Evolutionary conservation across 2,888 invertebrate genomes (phyloP).

Genomic region (Zootermopsis nevadensis): DNA sequence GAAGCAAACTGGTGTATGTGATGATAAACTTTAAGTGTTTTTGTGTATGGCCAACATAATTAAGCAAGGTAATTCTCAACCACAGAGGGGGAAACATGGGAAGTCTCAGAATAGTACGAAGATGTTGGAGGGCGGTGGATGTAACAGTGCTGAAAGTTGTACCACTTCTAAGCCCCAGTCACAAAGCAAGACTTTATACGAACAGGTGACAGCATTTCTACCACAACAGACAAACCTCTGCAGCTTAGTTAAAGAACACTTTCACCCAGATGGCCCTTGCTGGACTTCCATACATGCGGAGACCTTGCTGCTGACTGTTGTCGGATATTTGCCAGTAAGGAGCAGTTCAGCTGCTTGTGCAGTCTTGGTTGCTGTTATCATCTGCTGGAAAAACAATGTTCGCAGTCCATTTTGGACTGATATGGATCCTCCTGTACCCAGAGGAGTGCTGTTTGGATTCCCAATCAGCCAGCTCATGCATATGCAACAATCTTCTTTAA

Average conservation of each 20-base stretch:
- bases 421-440: too few species aligned
- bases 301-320: conserved; percentile 80
- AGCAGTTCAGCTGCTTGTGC: conserved; percentile 71
- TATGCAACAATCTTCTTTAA: too few species aligned
- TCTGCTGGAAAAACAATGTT: conserved; percentile 73
- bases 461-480: too few species aligned
- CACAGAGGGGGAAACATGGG: conserved; percentile 59
- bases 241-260: conserved; percentile 58
- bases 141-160: neutral
- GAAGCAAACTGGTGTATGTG: too few species aligned
- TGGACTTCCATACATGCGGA: conserved; percentile 91
- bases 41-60: conserved; percentile 64
- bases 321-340: conserved; percentile 72
- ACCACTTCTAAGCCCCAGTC: neutral
- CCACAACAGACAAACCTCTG: conserved; percentile 69
- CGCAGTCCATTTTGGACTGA: too few species aligned
- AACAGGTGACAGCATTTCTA: conserved; percentile 72
- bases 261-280: conserved; percentile 59
- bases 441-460: too few species aligned
- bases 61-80: conserved; percentile 58
- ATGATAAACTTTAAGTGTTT: too few species aligned
- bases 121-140: neutral
- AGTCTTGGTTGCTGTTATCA: conserved; percentile 94
- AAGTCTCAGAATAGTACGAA: conserved; percentile 54
- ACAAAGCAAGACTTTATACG: conserved; percentile 62